phyloP scores from a whole-genome alignment of 2,797 vertebrate genomes.

The Onychomys leucogaster region DNA sequence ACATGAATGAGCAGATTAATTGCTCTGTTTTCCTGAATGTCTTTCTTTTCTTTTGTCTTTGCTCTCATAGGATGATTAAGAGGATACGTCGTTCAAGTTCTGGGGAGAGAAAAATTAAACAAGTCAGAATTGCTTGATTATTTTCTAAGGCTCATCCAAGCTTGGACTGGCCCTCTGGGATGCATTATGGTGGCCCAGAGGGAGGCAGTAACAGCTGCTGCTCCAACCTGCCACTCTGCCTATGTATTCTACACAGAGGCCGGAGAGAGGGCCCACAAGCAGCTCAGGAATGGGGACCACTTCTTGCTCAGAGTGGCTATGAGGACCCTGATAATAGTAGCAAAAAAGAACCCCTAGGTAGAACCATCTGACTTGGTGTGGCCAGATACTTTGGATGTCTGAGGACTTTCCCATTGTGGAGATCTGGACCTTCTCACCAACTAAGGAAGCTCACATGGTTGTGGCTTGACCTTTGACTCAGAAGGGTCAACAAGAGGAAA shows the following conservation, averaged over 20 bases:
- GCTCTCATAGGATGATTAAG: slow-evolving; percentile 76
- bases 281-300: neutral
- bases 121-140: slow-evolving; percentile 73
- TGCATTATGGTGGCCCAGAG: slow-evolving; percentile 57
- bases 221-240: slow-evolving; percentile 62
- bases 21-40: slow-evolving; percentile 67
- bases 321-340: neutral
- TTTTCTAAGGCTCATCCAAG: slow-evolving; percentile 76
- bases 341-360: neutral
- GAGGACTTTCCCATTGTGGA: neutral
- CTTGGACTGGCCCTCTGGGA: slow-evolving; percentile 71
- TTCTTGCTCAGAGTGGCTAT: neutral
- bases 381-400: neutral
- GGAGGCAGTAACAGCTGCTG: slow-evolving; percentile 72
- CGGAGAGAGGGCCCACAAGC: neutral
- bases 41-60: slow-evolving; percentile 76
- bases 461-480: neutral
- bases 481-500: neutral
- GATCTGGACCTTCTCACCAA: neutral
- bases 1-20: slow-evolving; percentile 74
- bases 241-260: neutral
- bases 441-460: neutral
- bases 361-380: neutral
- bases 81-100: slow-evolving; percentile 72
- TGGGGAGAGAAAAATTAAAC: slow-evolving; percentile 76